Conservation (phyloP, 53 echinoderm and acorn worm species). For the Glandiceps talaboti region DNA sequence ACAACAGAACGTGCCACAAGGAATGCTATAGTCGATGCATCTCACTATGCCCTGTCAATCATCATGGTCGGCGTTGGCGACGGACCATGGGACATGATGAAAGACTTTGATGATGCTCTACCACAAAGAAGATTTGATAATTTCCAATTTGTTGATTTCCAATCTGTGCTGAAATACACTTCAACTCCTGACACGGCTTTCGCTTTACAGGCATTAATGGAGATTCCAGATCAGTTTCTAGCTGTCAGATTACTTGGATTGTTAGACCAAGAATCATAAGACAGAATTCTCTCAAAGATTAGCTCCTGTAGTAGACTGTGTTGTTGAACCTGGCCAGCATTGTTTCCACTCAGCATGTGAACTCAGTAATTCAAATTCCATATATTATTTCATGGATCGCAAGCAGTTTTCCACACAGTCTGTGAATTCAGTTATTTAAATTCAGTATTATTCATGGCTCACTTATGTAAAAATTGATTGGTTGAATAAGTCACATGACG, state of each 20-base stretch:
- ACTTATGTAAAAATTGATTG: no score
- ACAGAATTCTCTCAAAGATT: no score
- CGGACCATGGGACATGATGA: constrained; percentile 95
- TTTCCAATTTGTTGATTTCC: constrained; percentile 93
- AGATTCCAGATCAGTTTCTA: constrained; percentile 75
- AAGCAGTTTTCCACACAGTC: no score
- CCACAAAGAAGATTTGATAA: constrained; percentile 80
- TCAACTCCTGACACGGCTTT: constrained; percentile 55
- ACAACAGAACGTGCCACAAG: constrained; percentile 60
- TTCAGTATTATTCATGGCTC: no score
- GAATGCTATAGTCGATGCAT: constrained; percentile 81
- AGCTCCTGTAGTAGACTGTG: no score
- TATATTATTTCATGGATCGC: no score
- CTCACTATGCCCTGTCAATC: constrained; percentile 77
- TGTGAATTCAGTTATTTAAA: no score
- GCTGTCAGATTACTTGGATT: constrained; percentile 52
- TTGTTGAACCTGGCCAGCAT: no score
- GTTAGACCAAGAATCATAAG: no score
- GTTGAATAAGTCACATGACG: no score
- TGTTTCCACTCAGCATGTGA: no score
- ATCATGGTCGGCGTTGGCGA: constrained; percentile 96
- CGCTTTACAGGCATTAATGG: constrained; percentile 83
- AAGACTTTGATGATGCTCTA: constrained; percentile 70
- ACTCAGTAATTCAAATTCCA: no score
- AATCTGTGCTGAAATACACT: constrained; percentile 32